Conservation (phyloP, 1,140 invertebrate genomes). For the Ceratosolen solmsi region DNA sequence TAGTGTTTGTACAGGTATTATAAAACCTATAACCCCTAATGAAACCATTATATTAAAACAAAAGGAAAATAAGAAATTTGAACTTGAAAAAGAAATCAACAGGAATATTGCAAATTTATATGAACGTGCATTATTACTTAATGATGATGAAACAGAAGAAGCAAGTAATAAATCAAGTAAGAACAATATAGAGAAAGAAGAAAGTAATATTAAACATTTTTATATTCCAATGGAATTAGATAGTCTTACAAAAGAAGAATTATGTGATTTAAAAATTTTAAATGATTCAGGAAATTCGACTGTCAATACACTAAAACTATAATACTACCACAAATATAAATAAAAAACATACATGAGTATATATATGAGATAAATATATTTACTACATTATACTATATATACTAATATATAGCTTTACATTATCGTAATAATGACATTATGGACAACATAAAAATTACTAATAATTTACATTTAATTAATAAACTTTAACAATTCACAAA, state of each 20-base stretch:
- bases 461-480: too few species aligned
- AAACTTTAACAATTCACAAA: too few species aligned
- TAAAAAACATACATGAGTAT: too few species aligned
- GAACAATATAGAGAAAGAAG: neutral
- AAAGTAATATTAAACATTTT: constrained; percentile 14
- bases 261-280: neutral
- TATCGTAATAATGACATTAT: too few species aligned
- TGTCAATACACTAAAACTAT: too few species aligned
- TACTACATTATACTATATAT: too few species aligned
- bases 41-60: constrained; percentile 57
- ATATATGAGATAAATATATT: too few species aligned
- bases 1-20: constrained; percentile 62
- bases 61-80: constrained; percentile 60
- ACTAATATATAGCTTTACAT: too few species aligned
- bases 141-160: constrained; percentile 24
- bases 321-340: too few species aligned
- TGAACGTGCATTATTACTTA: constrained; percentile 62
- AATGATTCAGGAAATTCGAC: too few species aligned
- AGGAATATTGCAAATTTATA: constrained; percentile 66
- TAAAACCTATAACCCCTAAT: constrained; percentile 65
- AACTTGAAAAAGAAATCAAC: constrained; percentile 64
- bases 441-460: too few species aligned
- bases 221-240: neutral
- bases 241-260: neutral
- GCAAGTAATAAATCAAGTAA: neutral